phyloP scores from a whole-genome alignment of 2,113 vertebrate species.

The Albula goreensis region DNA sequence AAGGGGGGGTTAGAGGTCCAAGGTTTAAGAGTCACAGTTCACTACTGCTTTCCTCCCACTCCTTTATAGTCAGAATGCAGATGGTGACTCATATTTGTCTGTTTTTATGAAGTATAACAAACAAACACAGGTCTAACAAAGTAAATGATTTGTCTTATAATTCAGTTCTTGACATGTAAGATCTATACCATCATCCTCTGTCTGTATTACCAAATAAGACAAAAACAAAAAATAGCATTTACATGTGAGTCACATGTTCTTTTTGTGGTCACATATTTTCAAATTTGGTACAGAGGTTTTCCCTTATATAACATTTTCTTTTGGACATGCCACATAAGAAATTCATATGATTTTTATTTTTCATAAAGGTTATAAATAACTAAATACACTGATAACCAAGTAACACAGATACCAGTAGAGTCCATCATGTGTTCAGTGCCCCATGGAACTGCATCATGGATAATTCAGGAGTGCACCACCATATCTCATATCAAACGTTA shows the following conservation, averaged over 20 bases:
- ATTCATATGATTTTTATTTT: too few species aligned
- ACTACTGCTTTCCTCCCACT: too few species aligned
- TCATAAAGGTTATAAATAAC: background rate
- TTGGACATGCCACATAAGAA: too few species aligned
- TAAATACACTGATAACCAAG: background rate
- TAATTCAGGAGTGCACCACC: background rate
- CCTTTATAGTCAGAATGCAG: background rate
- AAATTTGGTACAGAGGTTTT: too few species aligned
- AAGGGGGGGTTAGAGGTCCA: too few species aligned
- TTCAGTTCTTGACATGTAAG: background rate
- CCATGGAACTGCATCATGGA: background rate
- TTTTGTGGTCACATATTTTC: too few species aligned
- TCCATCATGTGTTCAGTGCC: background rate
- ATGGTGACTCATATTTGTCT: background rate
- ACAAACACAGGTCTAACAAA: background rate
- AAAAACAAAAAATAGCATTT: background rate
- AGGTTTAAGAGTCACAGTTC: too few species aligned
- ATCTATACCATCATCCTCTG: background rate
- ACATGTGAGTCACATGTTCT: too few species aligned
- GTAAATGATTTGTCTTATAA: background rate
- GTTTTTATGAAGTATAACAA: background rate
- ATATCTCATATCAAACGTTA: background rate
- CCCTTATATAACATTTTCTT: too few species aligned
- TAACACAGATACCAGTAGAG: background rate
- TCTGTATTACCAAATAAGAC: background rate